Evolutionary conservation across 1,140 invertebrate genomes (phyloP), one percentile per base, ranked within the genome.

Genomic region (Hydropsyche tenuis): DNA sequence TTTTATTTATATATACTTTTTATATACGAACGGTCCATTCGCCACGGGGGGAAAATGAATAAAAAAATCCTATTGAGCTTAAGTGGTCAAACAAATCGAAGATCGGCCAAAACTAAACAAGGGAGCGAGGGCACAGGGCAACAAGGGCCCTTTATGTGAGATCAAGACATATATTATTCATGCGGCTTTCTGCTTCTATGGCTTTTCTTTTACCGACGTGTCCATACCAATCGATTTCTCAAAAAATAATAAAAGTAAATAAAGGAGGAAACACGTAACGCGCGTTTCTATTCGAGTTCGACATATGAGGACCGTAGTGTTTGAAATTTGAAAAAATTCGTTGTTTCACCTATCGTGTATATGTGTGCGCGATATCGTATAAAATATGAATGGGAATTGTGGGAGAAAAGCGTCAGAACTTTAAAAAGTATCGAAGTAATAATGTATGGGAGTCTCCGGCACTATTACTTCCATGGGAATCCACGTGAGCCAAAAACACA

Each of bases 1-100:
- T 60, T 9, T 60, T 4, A n/a, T 23, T 25, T 23, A 23, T 60
- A 25, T 23, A 23, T 25, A 7, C n/a, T 25, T 23, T 60, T n/a
- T 25, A 1, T 60, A 1, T 25, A 60, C 45, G 30, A 37, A 37
- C 30, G 30, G 30, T 37, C n/a, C n/a, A 37, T 9, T 37, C 30
- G 9, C 3, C 3, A 37, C 30, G 56, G 68, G 48, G 27, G 48
- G 2, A 30, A 70, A 56, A 56, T 23, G 68, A 56, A 70, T 56
- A 70, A 70, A 70, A 37, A 64, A 64, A 72, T 72, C 70, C 71
- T 37, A 73, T 73, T 66, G 71, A 53, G 56, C 51, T 43, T 73
- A 73, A 73, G 71, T 73, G 71, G 71, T 73, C 71, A 73, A 73
- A 73, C 71, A 73, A 73, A 73, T 73, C 71, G 62, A 73, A 72